These are phyloP conservation scores for Hylyphantes graminicola DNA, from an alignment of 1,140 invertebrate species.

Conservation along the genomic window DNA sequence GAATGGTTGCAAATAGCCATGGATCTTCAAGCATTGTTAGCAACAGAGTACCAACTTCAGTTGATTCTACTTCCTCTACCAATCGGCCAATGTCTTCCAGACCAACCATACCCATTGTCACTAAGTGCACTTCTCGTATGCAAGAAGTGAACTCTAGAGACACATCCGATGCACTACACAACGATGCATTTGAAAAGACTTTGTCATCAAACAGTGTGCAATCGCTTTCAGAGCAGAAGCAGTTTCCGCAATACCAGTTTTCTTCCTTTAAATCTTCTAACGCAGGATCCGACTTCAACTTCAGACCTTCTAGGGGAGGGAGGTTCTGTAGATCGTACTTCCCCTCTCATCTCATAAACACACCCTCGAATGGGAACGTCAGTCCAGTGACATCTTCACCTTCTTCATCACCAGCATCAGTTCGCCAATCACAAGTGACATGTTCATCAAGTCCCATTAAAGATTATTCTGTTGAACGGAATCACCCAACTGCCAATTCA, in stretches of 20 bases:
- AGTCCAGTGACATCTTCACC: not conserved
- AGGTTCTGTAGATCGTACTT: constrained; percentile 52
- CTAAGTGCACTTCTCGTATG: no score
- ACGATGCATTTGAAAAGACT: no score
- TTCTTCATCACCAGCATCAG: not conserved
- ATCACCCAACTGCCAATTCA: not conserved
- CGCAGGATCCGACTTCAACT: constrained; percentile 19
- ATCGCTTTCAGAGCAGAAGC: no score
- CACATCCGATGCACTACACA: no score
- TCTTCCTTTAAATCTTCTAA: constrained; percentile 8
- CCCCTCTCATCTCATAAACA: constrained; percentile 46
- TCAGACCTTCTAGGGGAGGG: constrained; percentile 51
- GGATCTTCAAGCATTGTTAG: not conserved
- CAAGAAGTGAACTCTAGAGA: no score
- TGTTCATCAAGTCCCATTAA: not conserved
- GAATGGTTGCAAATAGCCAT: not conserved
- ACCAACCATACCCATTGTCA: no score
- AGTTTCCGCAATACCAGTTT: constrained; percentile 2
- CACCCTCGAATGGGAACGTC: not conserved
- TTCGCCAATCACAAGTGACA: not conserved
- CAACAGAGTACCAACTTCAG: not conserved
- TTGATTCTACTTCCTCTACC: not conserved
- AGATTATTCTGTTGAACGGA: constrained; percentile 8
- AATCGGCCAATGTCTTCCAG: no score
- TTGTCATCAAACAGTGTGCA: no score